Evolutionary conservation across 2,797 vertebrate genomes (phyloP).

Genomic region (Botia kubotai): DNA sequence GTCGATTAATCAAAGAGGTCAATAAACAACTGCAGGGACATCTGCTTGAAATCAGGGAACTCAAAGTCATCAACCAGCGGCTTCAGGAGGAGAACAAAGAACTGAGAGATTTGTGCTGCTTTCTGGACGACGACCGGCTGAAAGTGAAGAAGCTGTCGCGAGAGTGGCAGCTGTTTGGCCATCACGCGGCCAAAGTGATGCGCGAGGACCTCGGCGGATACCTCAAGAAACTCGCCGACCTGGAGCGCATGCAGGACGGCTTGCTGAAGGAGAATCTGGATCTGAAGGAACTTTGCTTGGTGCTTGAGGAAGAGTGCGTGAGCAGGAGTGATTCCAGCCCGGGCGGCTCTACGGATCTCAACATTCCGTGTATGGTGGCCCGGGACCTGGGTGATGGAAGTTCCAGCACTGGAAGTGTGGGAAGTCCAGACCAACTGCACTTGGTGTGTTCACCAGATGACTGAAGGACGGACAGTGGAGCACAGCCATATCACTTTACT

Average conservation of each 20-base stretch:
- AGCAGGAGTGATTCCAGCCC: slow-evolving; percentile 83
- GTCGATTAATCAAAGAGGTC: slow-evolving; percentile 91
- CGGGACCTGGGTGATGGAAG: slow-evolving; percentile 92
- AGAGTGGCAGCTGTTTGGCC: slow-evolving; percentile 92
- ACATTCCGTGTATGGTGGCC: slow-evolving; percentile 88
- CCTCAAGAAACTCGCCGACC: slow-evolving; percentile 90
- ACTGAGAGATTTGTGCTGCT: slow-evolving; percentile 92
- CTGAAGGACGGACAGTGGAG: slow-evolving; percentile 68
- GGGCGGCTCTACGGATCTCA: slow-evolving; percentile 88
- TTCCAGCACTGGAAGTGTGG: slow-evolving; percentile 93
- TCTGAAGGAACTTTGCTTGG: slow-evolving; percentile 90
- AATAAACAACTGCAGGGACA: slow-evolving; percentile 93
- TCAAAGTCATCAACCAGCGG: slow-evolving; percentile 91
- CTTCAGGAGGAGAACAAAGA: slow-evolving; percentile 92
- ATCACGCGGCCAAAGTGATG: slow-evolving; percentile 90
- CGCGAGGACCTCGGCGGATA: slow-evolving; percentile 91
- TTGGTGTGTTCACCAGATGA: slow-evolving; percentile 91
- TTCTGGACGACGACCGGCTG: slow-evolving; percentile 91
- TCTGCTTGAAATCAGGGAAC: slow-evolving; percentile 90
- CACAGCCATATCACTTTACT: slow-evolving; percentile 54
- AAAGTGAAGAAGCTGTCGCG: slow-evolving; percentile 89
- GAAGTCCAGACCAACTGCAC: slow-evolving; percentile 91
- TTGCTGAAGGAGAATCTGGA: slow-evolving; percentile 90
- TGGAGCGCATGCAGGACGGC: slow-evolving; percentile 90
- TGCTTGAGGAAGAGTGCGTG: slow-evolving; percentile 89